phyloP scores from a whole-genome alignment of 1,140 invertebrate genomes.

The Diachasma alloeum region DNA sequence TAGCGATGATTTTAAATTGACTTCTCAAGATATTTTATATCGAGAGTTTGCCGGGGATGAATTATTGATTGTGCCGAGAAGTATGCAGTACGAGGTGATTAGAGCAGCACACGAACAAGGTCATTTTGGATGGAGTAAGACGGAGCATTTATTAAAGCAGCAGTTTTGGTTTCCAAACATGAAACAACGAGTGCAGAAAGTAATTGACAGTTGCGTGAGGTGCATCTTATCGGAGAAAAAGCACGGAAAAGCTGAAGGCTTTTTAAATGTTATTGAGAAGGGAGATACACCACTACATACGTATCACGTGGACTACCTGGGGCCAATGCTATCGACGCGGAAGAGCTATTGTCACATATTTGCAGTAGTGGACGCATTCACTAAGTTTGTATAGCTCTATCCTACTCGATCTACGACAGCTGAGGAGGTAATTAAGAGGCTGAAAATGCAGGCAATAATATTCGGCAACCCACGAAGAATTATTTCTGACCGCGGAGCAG shows the following conservation, averaged over 20 bases:
- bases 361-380: constrained; percentile 52
- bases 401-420: constrained; percentile 43
- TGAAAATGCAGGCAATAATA: constrained; percentile 37
- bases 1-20: constrained; percentile 33
- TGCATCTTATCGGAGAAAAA: constrained; percentile 47
- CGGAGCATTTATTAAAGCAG: constrained; percentile 38
- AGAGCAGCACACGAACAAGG: constrained; percentile 43
- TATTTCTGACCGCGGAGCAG: constrained; percentile 48
- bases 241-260: constrained; percentile 32
- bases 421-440: constrained; percentile 38
- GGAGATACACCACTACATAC: constrained; percentile 27
- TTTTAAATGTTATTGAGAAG: constrained; percentile 42
- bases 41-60: constrained; percentile 31
- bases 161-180: constrained; percentile 17
- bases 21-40: constrained; percentile 38
- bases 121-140: constrained; percentile 52
- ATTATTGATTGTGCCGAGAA: constrained; percentile 41
- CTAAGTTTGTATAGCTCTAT: constrained; percentile 57
- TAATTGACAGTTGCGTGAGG: constrained; percentile 45
- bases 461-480: constrained; percentile 52
- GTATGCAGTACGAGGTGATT: constrained; percentile 40
- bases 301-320: constrained; percentile 32
- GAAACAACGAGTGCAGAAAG: constrained; percentile 1
- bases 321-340: constrained; percentile 45
- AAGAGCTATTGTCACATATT: constrained; percentile 56